Conservation (phyloP, 35 echinoderm and acorn worm species). For the Anneissia japonica region DNA sequence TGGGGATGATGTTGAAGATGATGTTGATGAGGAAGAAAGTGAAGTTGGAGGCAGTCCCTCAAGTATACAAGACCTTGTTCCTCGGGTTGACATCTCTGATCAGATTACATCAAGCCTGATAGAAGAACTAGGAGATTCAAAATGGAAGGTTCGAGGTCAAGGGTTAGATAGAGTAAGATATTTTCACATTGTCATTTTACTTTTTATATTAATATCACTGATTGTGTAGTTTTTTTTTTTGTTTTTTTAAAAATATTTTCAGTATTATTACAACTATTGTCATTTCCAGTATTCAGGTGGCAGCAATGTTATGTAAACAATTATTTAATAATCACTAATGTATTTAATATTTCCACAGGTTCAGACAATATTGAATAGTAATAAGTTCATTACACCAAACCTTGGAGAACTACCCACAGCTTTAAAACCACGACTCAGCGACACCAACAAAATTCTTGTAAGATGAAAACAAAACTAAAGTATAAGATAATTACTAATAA, state of each 20-base stretch:
- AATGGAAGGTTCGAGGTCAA: conserved; percentile 96
- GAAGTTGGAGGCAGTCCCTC: conserved; percentile 39
- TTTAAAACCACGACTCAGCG: conserved; percentile 71
- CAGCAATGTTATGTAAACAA: too few species aligned
- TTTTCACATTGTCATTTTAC: background rate
- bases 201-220: too few species aligned
- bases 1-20: conserved; percentile 61
- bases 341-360: conserved; percentile 36
- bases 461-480: too few species aligned
- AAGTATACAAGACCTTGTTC: conserved; percentile 64
- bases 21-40: conserved; percentile 47
- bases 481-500: too few species aligned
- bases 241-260: too few species aligned
- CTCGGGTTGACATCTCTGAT: conserved; percentile 65
- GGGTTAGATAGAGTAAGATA: conserved; percentile 72
- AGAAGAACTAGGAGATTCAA: conserved; percentile 69
- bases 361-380: conserved; percentile 68
- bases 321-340: too few species aligned
- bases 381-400: conserved; percentile 90
- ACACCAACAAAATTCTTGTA: conserved; percentile 90
- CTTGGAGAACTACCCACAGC: conserved; percentile 77
- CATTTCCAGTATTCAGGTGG: too few species aligned
- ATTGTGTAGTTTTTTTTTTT: too few species aligned
- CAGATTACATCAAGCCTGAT: conserved; percentile 75
- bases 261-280: too few species aligned